A percentile compares a stretch with the other conserved stretches of the same genome.
These are phyloP conservation scores for Hafferia zeledoni DNA, from an alignment of 2,797 vertebrate genomes.

Conservation along the genomic window DNA sequence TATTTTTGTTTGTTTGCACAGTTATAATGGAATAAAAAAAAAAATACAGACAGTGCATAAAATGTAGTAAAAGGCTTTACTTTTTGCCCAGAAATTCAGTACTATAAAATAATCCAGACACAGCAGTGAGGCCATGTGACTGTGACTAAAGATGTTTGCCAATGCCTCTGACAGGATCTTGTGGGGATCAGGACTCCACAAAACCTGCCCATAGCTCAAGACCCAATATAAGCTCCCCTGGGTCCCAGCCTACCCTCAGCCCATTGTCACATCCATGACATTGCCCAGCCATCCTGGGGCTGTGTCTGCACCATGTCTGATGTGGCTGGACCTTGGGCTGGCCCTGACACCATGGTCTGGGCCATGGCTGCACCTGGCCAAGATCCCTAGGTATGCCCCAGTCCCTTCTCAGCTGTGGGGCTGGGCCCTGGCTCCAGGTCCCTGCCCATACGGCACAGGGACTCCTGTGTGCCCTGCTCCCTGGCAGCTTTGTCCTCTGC, in stretches of 20 bases:
- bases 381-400: accelerated
- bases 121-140: neutral
- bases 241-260: neutral
- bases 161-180: neutral
- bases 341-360: neutral
- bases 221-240: accelerated
- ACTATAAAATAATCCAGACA: neutral
- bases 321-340: neutral
- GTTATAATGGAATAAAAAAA: neutral
- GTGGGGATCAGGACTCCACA: accelerated
- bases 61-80: neutral
- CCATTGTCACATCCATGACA: accelerated
- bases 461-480: accelerated
- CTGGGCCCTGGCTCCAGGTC: neutral
- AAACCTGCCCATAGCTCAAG: accelerated
- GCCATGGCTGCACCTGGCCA: no score
- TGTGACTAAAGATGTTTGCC: neutral
- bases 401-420: accelerated
- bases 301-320: accelerated
- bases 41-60: neutral
- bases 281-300: no score
- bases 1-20: neutral
- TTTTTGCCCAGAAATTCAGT: neutral
- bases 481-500: neutral
- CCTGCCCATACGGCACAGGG: accelerated